phyloP scores from a whole-genome alignment of 2,888 invertebrate genomes.

The Bellardia bayeri region DNA sequence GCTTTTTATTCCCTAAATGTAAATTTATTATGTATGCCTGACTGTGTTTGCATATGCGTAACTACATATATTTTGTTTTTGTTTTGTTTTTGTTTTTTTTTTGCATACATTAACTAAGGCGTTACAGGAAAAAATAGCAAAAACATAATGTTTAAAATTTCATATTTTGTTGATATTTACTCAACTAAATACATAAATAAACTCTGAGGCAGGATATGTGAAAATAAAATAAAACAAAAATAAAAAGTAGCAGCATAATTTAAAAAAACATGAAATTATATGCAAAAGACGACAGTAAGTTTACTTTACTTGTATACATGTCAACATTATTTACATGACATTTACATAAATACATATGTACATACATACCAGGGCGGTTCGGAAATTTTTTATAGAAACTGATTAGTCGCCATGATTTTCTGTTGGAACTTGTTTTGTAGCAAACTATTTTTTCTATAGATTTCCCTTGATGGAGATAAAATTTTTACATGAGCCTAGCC shows the following conservation, averaged over 20 bases:
- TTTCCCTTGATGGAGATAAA: too few species aligned
- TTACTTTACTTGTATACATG: constrained; percentile 2
- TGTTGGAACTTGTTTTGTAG: too few species aligned
- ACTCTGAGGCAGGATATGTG: constrained; percentile 12
- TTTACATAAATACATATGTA: neutral
- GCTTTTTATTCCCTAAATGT: neutral
- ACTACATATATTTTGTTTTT: neutral
- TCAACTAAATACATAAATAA: constrained; percentile 12
- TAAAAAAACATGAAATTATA: constrained; percentile 25
- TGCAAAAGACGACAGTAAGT: neutral
- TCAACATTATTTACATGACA: neutral
- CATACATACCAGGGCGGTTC: too few species aligned
- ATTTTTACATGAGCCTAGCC: too few species aligned
- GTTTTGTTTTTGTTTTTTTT: neutral
- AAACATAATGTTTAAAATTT: constrained; percentile 35
- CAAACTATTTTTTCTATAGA: too few species aligned
- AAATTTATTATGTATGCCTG: neutral
- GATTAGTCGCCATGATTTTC: too few species aligned
- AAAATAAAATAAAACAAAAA: neutral
- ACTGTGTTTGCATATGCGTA: neutral
- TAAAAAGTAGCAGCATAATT: neutral
- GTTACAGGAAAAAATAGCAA: neutral
- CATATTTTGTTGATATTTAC: constrained; percentile 36
- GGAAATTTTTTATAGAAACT: too few species aligned
- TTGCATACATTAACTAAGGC: constrained; percentile 6